Evolutionary conservation across 2,797 vertebrate genomes (phyloP), one percentile per base, ranked within the genome.

Genomic region (Sebastes hubbsi): DNA sequence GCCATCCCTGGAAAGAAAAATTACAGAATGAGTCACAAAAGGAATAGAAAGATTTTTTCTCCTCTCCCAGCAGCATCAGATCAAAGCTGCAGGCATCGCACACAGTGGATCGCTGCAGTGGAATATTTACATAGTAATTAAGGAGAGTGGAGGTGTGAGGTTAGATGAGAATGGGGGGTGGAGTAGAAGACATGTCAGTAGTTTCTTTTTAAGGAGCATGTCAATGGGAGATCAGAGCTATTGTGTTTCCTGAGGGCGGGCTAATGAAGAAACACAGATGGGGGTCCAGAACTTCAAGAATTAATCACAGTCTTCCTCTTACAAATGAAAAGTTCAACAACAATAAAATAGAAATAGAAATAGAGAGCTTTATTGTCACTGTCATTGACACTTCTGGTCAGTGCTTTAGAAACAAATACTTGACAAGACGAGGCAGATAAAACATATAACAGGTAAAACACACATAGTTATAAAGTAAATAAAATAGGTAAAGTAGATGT

Each of bases 81-180:
- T 85, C 61, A 87, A 76, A 87, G 84, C 77, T 52, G 74, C 61
- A 30, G 62, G 69, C 70, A 18, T 22, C 18, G 38, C 34, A 59
- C 52, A 52, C 63, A 27, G 54, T 2, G 56, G 18, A 25, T 42
- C 2, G 12, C 83, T 69, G 83, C 85, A 66, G 84, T 27, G 69
- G 78, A 83, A 86, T 78, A 87, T 85, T 86, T 88, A 67, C 73
- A 90, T 72, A 71, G 76, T 83, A 61, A 85, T 86, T 87, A 81
- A 63, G 74, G 60, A 67, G 64, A 72, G 78, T 74, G 77, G 54
- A 78, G 81, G 75, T 81, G 49, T 22, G 54, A 58, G 59, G 36
- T 78, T 32, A 42, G 72, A 73, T 52, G 75, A 52, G 52, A 73
- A 49, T 2, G 67, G 69, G 72, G 69, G 38, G 38, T 78, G 77